Percentiles rank a stretch among this genome's conserved stretches.
These are phyloP conservation scores for Chaetorhynchus papuensis DNA, from an alignment of 2,113 vertebrate species.

Conservation along the genomic window DNA sequence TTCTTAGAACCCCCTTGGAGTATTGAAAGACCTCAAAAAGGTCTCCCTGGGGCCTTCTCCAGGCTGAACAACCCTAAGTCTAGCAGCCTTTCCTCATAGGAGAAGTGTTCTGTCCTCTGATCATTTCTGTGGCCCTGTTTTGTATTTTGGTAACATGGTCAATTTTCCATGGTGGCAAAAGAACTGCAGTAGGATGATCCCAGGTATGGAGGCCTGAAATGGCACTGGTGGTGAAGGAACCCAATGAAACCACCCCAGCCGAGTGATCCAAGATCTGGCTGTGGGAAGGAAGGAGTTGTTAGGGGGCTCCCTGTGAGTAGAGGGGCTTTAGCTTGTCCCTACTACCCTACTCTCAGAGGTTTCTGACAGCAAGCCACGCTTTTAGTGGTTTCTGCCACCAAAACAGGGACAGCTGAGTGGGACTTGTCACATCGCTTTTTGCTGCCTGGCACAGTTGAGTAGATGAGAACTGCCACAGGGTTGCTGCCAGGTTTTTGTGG, in stretches of 20 bases:
- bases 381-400: neutral
- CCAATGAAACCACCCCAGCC: neutral
- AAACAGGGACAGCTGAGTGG: accelerated
- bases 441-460: neutral
- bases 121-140: neutral
- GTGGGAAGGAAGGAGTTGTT: neutral
- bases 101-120: neutral
- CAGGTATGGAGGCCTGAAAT: neutral
- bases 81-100: neutral
- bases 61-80: neutral
- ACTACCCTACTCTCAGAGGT: neutral
- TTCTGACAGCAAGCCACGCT: neutral
- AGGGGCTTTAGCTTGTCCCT: neutral
- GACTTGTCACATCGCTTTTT: neutral
- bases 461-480: neutral
- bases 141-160: neutral
- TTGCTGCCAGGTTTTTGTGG: neutral
- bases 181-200: neutral
- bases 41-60: neutral
- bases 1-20: neutral
- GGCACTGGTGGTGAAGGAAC: neutral
- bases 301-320: neutral
- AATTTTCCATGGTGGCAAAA: neutral
- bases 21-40: neutral
- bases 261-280: neutral